Evolutionary conservation across 1,140 invertebrate species (phyloP).

Genomic region (Drosophila orosa): DNA sequence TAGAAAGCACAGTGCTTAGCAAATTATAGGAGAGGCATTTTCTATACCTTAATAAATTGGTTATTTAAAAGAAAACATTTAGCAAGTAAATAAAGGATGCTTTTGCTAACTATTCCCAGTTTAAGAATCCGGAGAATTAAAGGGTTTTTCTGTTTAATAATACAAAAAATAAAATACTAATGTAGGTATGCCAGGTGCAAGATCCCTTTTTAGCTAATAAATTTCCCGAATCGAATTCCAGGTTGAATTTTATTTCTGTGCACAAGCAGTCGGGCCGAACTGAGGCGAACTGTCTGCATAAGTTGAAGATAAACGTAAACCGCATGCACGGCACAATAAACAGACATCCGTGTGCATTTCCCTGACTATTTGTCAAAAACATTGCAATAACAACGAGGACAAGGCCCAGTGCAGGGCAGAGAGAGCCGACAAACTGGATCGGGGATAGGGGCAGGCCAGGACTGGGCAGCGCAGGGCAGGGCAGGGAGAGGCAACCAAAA

Average conservation of each 20-base stretch:
- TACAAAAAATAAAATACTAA: too few species aligned
- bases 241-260: neutral
- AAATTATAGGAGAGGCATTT: too few species aligned
- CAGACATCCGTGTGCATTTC: conserved; percentile 83
- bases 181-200: too few species aligned
- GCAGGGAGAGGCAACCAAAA: conserved; percentile 51
- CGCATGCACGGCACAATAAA: conserved; percentile 82
- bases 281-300: conserved; percentile 74
- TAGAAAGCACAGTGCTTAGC: too few species aligned
- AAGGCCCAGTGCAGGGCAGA: conserved; percentile 10
- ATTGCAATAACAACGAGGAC: conserved; percentile 74
- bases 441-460: neutral
- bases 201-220: neutral
- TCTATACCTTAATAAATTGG: too few species aligned
- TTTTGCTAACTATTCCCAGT: too few species aligned
- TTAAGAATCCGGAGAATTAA: too few species aligned
- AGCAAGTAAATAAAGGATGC: too few species aligned
- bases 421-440: neutral
- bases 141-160: too few species aligned
- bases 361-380: conserved; percentile 83
- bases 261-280: conserved; percentile 15
- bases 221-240: neutral
- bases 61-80: too few species aligned
- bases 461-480: neutral
- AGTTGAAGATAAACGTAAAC: conserved; percentile 82